A percentile compares a stretch with the other conserved stretches of the same genome.
phyloP scores from a whole-genome alignment of 2,797 vertebrate species.

The Bradypodion pumilum region DNA sequence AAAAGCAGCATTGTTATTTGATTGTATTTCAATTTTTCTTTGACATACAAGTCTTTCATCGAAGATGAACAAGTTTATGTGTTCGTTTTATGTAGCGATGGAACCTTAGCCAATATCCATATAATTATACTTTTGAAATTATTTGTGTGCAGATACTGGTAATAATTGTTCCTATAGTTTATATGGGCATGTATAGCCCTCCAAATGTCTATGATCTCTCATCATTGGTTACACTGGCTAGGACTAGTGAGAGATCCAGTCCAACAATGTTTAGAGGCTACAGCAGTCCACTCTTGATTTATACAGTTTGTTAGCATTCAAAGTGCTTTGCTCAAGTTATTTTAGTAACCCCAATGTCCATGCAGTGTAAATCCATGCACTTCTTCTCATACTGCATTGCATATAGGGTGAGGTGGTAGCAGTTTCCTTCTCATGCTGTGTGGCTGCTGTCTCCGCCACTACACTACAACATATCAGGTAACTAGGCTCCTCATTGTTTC shows the following conservation, averaged over 20 bases:
- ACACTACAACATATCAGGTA: no score
- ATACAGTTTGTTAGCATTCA: background rate
- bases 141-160: background rate
- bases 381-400: background rate
- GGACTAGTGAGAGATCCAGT: background rate
- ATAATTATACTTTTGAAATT: background rate
- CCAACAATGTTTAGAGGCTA: background rate
- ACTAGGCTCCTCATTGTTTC: no score
- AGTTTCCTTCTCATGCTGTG: no score
- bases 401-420: background rate
- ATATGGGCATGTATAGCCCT: background rate
- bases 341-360: background rate
- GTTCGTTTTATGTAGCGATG: background rate
- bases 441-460: no score
- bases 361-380: background rate
- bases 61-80: background rate
- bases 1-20: slow-evolving; percentile 5
- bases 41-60: slow-evolving; percentile 5
- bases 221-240: background rate
- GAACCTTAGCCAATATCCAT: background rate
- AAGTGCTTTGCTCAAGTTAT: background rate
- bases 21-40: background rate
- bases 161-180: background rate
- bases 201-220: background rate
- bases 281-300: background rate